Conservation (phyloP, 1,140 invertebrate genomes). For the Drosophila prosaltans region DNA sequence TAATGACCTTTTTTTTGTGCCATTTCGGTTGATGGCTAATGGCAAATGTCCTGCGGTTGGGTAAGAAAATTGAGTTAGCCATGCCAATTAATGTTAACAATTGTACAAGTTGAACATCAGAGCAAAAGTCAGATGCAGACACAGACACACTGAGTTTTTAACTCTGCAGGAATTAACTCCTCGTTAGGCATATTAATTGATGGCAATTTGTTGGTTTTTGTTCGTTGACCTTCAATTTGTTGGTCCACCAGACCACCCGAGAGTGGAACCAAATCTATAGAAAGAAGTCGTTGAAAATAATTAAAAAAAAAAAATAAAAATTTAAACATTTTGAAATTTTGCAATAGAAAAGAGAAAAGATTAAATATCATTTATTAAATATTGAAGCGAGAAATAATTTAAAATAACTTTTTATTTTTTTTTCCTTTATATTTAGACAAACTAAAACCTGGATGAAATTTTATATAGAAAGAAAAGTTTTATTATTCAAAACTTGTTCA, state of each 20-base stretch:
- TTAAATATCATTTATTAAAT: no score
- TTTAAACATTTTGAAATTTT: no score
- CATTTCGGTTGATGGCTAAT: neutral
- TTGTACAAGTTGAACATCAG: constrained; percentile 22
- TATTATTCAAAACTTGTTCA: no score
- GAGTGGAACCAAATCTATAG: constrained; percentile 2
- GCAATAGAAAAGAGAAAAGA: no score
- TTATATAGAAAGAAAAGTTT: no score
- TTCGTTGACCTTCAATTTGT: constrained; percentile 9
- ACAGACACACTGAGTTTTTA: neutral
- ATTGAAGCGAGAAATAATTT: no score
- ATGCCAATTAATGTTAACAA: constrained; percentile 69
- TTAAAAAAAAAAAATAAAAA: neutral
- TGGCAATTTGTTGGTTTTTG: neutral
- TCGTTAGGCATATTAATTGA: constrained; percentile 51
- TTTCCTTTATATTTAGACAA: no score
- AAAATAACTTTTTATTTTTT: no score
- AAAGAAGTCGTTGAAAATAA: neutral
- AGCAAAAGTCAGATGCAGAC: neutral
- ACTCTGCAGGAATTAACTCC: constrained; percentile 9
- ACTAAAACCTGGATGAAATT: no score
- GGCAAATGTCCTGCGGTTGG: constrained; percentile 10
- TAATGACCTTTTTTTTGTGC: constrained; percentile 1
- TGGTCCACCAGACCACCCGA: neutral
- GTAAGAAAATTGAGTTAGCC: constrained; percentile 86